phyloP scores from a whole-genome alignment of 2,888 invertebrate species.

The Mesorhabditis belari region DNA sequence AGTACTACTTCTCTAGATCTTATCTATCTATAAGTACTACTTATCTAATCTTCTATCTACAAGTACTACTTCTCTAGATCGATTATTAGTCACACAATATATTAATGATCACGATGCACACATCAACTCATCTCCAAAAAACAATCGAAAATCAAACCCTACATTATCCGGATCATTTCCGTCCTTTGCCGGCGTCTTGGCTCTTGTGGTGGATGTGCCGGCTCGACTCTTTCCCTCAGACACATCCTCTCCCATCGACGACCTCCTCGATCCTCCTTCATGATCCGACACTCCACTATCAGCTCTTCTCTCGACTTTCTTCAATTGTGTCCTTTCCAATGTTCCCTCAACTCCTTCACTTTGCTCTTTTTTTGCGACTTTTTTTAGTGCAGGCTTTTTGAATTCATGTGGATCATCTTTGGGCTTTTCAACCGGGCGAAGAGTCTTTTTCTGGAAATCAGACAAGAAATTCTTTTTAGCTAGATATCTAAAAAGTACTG shows the following conservation, averaged over 20 bases:
- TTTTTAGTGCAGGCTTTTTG: constrained; percentile 37
- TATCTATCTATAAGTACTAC: too few species aligned
- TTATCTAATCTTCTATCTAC: too few species aligned
- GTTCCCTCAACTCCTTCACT: constrained; percentile 11
- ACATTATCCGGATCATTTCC: neutral
- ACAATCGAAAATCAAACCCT: too few species aligned
- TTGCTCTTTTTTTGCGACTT: constrained; percentile 31
- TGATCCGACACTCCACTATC: neutral
- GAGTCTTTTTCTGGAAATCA: constrained; percentile 16
- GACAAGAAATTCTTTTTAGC: too few species aligned
- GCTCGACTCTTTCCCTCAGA: neutral
- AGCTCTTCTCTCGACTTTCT: neutral
- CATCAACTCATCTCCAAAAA: too few species aligned
- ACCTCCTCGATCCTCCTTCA: neutral
- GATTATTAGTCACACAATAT: too few species aligned
- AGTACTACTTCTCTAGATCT: too few species aligned
- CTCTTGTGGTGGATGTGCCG: neutral
- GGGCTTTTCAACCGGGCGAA: too few species aligned
- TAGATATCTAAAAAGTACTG: too few species aligned
- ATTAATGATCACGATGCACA: too few species aligned
- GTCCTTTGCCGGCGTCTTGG: neutral
- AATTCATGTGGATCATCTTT: constrained; percentile 10
- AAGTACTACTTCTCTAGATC: too few species aligned
- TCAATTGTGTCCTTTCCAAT: neutral
- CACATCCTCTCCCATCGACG: neutral